Base-by-base conservation (phyloP, 2,888 invertebrate species). In the Argyra leucocephala region DNA sequence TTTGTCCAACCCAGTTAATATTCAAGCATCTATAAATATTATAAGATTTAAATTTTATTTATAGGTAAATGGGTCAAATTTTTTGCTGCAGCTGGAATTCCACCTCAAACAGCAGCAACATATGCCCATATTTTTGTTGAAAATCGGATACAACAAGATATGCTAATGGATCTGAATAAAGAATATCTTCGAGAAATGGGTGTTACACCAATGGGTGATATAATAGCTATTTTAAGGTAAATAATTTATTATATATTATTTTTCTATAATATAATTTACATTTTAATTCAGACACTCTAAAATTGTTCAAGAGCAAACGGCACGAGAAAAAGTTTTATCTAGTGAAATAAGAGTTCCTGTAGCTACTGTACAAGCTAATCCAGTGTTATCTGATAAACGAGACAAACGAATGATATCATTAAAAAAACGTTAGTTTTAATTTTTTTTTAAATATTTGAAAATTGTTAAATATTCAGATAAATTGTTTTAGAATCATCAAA, bases 151-250 rank as follows among this genome's bases (percentile, higher is more conserved):
- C 88, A 89, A 74, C 86, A 85, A 70, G 89, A 91, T 71, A 94
- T 94, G 94, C 76, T 95, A 64, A 81, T 88, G 69, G 94, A 95
- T 71, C 81, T 95, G 18, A 92, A 88, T 71, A 93, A 93, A 73
- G 93, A 94, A 71, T 91, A 92, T 74, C 79, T 95, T 2, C 85
- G 87, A 65, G 93, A 93, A 68, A 93, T 95, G 93, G 93, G 92
- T 0, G 91, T 95, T 36, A 84, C 85, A 0, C 86, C 74, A 83
- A 93, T 83, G 86, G 86, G 79, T 73, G 89, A 83, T 78, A 87
- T 79, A 78, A 90, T 83, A 81, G 87, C 83, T 80, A 91, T 84
- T 83, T 85, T 83, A 78, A 84, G 85, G 87, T 87, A 73, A 71
- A 69, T 69, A 31, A 21, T 1, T 57, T 22, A 23, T 58, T 21